These are phyloP conservation scores for Brachynemurus nebulosus DNA, from an alignment of 2,888 invertebrate genomes.

Conservation along the genomic window DNA sequence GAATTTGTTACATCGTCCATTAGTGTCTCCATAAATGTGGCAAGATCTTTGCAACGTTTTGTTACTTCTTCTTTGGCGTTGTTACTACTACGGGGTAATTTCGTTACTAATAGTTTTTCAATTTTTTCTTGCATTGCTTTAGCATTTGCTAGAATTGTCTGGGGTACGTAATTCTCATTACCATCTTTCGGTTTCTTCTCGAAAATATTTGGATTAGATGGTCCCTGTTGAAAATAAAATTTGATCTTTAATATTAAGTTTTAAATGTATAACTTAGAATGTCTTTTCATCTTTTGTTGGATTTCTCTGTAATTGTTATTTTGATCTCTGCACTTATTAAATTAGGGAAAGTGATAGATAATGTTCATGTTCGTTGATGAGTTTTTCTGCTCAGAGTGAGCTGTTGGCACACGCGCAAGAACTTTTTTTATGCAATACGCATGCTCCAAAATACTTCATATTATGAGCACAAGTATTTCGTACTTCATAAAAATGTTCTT, in stretches of 20 bases:
- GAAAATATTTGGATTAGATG: constrained; percentile 62
- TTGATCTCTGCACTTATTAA: too few relatives aligned
- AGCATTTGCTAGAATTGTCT: constrained; percentile 45
- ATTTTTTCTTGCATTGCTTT: constrained; percentile 52
- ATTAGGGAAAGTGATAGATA: too few relatives aligned
- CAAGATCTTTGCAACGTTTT: constrained; percentile 57
- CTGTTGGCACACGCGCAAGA: too few relatives aligned
- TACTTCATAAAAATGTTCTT: too few relatives aligned
- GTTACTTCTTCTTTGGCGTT: constrained; percentile 48
- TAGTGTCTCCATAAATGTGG: constrained; percentile 59
- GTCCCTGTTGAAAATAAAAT: constrained; percentile 43
- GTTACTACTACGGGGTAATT: constrained; percentile 36
- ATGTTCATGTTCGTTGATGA: too few relatives aligned
- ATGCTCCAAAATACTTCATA: too few relatives aligned
- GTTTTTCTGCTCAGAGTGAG: too few relatives aligned
- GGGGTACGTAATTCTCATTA: constrained; percentile 37
- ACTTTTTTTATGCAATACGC: too few relatives aligned
- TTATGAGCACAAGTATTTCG: too few relatives aligned
- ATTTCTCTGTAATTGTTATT: too few relatives aligned
- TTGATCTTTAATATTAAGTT: constrained; percentile 4
- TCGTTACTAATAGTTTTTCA: constrained; percentile 44
- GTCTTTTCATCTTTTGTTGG: too few relatives aligned
- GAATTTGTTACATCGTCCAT: constrained; percentile 50
- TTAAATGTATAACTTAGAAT: too few relatives aligned
- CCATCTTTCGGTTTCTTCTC: constrained; percentile 31